phyloP scores from a whole-genome alignment of 2,888 invertebrate species.

The Xanthorhoe spadicearia region DNA sequence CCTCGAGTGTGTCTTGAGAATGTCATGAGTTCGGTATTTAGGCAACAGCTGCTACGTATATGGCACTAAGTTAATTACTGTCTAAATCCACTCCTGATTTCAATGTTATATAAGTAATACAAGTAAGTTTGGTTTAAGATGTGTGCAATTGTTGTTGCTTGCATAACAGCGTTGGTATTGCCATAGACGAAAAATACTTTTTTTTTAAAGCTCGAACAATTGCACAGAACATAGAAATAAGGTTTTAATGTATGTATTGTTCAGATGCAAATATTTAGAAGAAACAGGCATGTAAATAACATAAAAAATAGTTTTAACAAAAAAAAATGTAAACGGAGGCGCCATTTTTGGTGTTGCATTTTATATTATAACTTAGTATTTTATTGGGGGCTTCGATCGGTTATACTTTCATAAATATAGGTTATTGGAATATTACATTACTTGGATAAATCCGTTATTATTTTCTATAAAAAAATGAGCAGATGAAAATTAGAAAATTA shows the following conservation, averaged over 20 bases:
- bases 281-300: slow-evolving; percentile 81
- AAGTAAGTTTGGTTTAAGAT: slow-evolving; percentile 68
- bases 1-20: neutral
- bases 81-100: slow-evolving; percentile 79
- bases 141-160: slow-evolving; percentile 81
- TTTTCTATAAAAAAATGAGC: slow-evolving; percentile 2
- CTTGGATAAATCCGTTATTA: slow-evolving; percentile 1
- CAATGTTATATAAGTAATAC: slow-evolving; percentile 65
- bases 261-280: slow-evolving; percentile 85
- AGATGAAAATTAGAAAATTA: slow-evolving; percentile 3
- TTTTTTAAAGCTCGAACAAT: slow-evolving; percentile 69
- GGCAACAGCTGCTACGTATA: slow-evolving; percentile 33
- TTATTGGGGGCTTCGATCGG: slow-evolving; percentile 58
- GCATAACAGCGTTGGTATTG: slow-evolving; percentile 48
- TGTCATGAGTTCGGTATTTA: slow-evolving; percentile 26
- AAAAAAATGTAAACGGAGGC: slow-evolving; percentile 52
- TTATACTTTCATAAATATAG: slow-evolving; percentile 29
- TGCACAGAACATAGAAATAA: slow-evolving; percentile 78
- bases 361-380: slow-evolving; percentile 63
- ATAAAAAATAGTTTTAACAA: slow-evolving; percentile 54
- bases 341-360: slow-evolving; percentile 70
- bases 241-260: slow-evolving; percentile 84
- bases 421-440: slow-evolving; percentile 16
- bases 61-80: slow-evolving; percentile 76
- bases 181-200: slow-evolving; percentile 56